Percentiles rank a stretch among this genome's conserved stretches.
These are phyloP conservation scores for Copidosoma aretas DNA, from an alignment of 2,888 invertebrate species.

Conservation along the genomic window DNA sequence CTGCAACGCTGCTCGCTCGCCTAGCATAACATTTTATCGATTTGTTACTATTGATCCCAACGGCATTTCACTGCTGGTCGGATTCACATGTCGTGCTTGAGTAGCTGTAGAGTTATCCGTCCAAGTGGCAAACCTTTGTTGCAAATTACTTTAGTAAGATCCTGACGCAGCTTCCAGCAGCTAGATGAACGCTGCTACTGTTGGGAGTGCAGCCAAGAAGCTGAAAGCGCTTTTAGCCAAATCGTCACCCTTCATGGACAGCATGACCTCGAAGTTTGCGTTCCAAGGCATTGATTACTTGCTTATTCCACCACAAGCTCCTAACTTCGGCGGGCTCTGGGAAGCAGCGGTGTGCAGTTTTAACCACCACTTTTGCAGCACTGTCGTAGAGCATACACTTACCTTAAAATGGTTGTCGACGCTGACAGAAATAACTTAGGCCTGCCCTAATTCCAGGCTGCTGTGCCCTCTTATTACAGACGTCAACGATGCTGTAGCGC, in stretches of 20 bases:
- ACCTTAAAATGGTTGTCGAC: no score
- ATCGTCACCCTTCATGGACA: neutral
- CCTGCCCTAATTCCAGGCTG: no score
- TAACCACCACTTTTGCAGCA: no score
- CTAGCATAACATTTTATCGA: neutral
- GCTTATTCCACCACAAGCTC: neutral
- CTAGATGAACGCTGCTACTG: neutral
- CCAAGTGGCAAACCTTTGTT: slow-evolving; percentile 10
- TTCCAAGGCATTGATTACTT: no score
- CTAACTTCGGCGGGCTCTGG: neutral
- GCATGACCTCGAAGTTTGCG: neutral
- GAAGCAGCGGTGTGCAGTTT: no score
- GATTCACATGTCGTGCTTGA: slow-evolving; percentile 2
- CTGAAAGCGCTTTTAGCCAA: neutral
- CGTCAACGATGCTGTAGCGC: no score
- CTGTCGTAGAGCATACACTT: no score
- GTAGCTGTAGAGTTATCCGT: neutral
- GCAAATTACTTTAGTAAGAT: slow-evolving; percentile 4
- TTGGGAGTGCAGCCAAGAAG: neutral
- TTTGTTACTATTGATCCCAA: no score
- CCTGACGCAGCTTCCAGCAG: neutral
- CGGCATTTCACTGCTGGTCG: neutral
- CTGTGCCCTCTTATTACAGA: no score
- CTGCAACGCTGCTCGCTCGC: no score
- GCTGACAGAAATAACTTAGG: no score